These are phyloP conservation scores for Taxidea taxus DNA, from an alignment of 2,113 vertebrate species.

Conservation along the genomic window DNA sequence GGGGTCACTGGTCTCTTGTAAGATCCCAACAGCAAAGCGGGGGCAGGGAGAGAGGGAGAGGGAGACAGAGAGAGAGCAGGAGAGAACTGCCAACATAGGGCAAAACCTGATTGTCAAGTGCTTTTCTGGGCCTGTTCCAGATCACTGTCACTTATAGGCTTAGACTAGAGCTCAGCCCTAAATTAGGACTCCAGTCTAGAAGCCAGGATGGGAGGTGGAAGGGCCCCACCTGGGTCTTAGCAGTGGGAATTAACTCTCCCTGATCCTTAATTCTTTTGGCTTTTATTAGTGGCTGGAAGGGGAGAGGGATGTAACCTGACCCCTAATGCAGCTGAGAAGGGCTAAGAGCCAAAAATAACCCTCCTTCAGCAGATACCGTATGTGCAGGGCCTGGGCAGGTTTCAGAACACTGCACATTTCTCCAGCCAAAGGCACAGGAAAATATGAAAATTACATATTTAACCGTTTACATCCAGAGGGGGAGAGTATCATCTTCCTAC, in stretches of 20 bases:
- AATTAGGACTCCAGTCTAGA: slow-evolving; percentile 52
- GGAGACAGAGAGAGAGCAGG: background rate
- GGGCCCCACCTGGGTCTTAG: slow-evolving; percentile 37
- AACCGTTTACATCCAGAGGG: slow-evolving; percentile 5
- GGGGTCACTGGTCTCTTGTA: slow-evolving; percentile 4
- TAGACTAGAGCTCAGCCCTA: slow-evolving; percentile 46
- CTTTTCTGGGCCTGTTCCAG: slow-evolving; percentile 58
- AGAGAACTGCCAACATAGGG: slow-evolving; percentile 6
- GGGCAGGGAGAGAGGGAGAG: background rate
- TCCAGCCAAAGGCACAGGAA: slow-evolving; percentile 44
- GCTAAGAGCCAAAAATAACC: slow-evolving; percentile 64
- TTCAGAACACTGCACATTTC: slow-evolving; percentile 57
- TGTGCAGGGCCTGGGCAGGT: slow-evolving; percentile 33
- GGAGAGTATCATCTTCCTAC: background rate
- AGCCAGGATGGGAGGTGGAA: slow-evolving; percentile 1
- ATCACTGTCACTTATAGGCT: slow-evolving; percentile 59
- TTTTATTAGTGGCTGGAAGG: slow-evolving; percentile 63
- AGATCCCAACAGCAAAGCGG: background rate
- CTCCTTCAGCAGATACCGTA: slow-evolving; percentile 62
- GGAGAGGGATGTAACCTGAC: slow-evolving; percentile 57
- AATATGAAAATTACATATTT: slow-evolving; percentile 49
- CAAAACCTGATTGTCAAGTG: slow-evolving; percentile 50
- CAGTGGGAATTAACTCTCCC: slow-evolving; percentile 62
- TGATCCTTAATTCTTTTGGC: slow-evolving; percentile 60
- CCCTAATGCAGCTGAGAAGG: slow-evolving; percentile 57